Evolutionary conservation across 2,113 vertebrate species (phyloP).

Genomic region (Ailuropoda melanoleuca): DNA sequence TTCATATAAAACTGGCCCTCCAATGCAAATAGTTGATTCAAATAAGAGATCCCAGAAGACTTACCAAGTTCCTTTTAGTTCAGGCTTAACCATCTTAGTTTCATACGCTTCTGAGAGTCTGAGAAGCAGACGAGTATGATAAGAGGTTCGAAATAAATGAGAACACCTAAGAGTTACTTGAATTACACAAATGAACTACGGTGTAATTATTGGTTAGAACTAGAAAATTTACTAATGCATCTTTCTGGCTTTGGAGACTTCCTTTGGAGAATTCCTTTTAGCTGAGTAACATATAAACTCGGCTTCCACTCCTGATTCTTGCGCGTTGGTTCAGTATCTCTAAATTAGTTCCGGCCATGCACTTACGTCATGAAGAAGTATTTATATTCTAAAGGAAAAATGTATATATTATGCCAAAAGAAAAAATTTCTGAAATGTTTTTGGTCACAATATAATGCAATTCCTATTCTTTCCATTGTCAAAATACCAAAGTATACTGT

Average conservation of each 20-base stretch:
- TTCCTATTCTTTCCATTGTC: slow-evolving; percentile 58
- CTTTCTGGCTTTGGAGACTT: not conserved
- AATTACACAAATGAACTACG: not conserved
- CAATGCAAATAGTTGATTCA: not conserved
- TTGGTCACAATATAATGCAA: slow-evolving; percentile 10
- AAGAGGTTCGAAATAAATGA: not conserved
- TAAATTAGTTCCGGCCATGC: not conserved
- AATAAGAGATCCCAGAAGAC: not conserved
- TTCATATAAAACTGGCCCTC: not conserved
- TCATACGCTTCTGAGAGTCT: not conserved
- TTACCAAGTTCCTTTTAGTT: not conserved
- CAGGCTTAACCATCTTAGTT: not conserved
- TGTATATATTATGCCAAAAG: not conserved
- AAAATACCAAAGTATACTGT: slow-evolving; percentile 42
- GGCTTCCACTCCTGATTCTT: not conserved
- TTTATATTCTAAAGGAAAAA: not conserved
- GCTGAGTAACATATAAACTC: not conserved
- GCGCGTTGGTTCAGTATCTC: not conserved
- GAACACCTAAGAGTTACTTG: not conserved
- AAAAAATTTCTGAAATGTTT: slow-evolving; percentile 40
- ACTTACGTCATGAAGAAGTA: slow-evolving; percentile 12
- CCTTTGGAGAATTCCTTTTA: not conserved
- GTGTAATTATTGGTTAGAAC: not conserved
- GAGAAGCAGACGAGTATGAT: not conserved
- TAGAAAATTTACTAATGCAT: not conserved